phyloP scores from a whole-genome alignment of 2,888 invertebrate species.

The Dastarcus helophoroides region DNA sequence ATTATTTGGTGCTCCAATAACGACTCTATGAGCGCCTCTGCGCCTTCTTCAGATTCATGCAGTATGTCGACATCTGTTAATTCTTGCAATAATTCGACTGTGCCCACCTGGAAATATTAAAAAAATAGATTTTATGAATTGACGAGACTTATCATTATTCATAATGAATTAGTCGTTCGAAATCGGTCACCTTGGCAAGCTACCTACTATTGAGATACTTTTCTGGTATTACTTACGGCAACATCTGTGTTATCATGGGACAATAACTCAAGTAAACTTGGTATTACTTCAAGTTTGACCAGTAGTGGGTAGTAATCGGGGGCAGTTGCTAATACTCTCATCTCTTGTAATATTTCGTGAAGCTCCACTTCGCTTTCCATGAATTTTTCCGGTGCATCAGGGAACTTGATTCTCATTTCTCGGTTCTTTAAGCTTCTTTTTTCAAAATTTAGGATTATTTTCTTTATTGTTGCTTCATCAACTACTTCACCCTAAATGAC shows the following conservation, averaged over 20 bases:
- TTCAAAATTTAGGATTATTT: slow-evolving; percentile 84
- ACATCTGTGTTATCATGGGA: slow-evolving; percentile 96
- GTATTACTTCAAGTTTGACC: slow-evolving; percentile 79
- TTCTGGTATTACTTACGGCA: slow-evolving; percentile 28
- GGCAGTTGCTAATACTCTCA: slow-evolving; percentile 89
- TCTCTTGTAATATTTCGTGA: slow-evolving; percentile 70
- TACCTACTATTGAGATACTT: too few species aligned
- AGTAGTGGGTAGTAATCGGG: slow-evolving; percentile 89
- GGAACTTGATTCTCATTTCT: slow-evolving; percentile 97
- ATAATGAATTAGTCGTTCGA: too few species aligned
- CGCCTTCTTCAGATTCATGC: slow-evolving; percentile 88
- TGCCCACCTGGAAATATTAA: slow-evolving; percentile 35
- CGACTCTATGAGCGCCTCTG: slow-evolving; percentile 76
- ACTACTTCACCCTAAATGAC: slow-evolving; percentile 60
- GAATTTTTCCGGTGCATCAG: slow-evolving; percentile 94
- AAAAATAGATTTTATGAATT: too few species aligned
- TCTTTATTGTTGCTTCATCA: slow-evolving; percentile 80
- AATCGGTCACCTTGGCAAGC: too few species aligned
- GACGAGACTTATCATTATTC: too few species aligned
- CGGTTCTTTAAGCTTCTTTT: slow-evolving; percentile 89
- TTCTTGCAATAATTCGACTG: slow-evolving; percentile 59
- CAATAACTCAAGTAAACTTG: slow-evolving; percentile 82
- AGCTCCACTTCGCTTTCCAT: slow-evolving; percentile 85
- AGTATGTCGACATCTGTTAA: slow-evolving; percentile 92
- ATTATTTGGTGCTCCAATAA: slow-evolving; percentile 77